Percentiles rank a stretch among this genome's conserved stretches.
phyloP scores from a whole-genome alignment of 2,113 vertebrate species.

The Lepus timidus region DNA sequence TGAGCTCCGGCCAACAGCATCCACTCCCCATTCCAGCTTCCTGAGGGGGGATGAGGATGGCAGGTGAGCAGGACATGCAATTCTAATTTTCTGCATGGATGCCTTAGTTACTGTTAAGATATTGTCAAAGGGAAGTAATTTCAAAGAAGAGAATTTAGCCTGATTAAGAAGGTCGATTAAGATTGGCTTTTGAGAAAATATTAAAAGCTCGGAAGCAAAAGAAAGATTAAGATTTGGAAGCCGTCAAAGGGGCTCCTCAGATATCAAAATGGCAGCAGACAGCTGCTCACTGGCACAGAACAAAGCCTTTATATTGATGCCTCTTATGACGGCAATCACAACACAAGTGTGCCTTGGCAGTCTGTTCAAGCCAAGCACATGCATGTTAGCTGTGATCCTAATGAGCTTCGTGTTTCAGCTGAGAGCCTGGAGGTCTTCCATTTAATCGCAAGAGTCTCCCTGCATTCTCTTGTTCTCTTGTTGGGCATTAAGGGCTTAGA shows the following conservation, averaged over 20 bases:
- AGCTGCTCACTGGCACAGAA: background rate
- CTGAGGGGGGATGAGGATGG: background rate
- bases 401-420: background rate
- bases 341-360: background rate
- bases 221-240: slow-evolving; percentile 69
- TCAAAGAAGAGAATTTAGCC: slow-evolving; percentile 76
- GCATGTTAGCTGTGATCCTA: background rate
- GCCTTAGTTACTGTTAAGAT: slow-evolving; percentile 80
- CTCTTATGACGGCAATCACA: background rate
- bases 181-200: slow-evolving; percentile 78
- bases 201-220: slow-evolving; percentile 72
- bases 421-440: background rate
- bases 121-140: slow-evolving; percentile 83
- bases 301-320: background rate
- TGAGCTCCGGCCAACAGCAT: background rate
- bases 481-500: background rate
- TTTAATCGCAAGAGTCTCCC: background rate
- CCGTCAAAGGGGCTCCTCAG: slow-evolving; percentile 8
- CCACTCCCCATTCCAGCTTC: background rate
- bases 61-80: slow-evolving; percentile 24
- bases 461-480: background rate
- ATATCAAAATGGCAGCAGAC: background rate
- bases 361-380: background rate
- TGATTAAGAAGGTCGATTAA: slow-evolving; percentile 82
- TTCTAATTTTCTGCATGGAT: slow-evolving; percentile 83